Evolutionary conservation across 2,888 invertebrate genomes (phyloP), one percentile per base, ranked within the genome.

Genomic region (Metallyticus violacea): DNA sequence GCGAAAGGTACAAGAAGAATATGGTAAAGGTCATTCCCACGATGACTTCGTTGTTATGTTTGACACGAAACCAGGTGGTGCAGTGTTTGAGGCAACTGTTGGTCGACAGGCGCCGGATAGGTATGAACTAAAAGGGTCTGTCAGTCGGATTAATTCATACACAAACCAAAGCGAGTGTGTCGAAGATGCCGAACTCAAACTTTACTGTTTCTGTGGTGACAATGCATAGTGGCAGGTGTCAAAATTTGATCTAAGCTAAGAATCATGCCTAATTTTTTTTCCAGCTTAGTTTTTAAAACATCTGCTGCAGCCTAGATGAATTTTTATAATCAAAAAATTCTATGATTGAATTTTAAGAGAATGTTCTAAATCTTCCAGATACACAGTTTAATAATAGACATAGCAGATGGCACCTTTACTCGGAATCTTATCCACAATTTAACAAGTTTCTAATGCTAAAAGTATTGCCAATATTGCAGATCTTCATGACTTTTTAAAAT

Each of bases 161-260:
- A 96, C 96, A n/a, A 93, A 94, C 85, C 97, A 97, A 91, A 96
- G 96, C 91, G 93, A 93, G 89, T 97, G 97, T 90, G 93, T 97
- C 81, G 94, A 95, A 88, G 95, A 97, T 90, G 95, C 95, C 90
- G 94, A 94, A 89, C 93, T 97, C 88, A 96, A 96, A 91, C 93
- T 97, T 87, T 97, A 96, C 90, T 97, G 97, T 92, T 97, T 94
- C 91, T 97, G 97, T 79, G 77, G 26, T 62, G 40, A 62, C 15
- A 62, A 4, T 22, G 22, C 40, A 22, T 62, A 62, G 22, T 62
- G 40, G 9, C 22, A 3, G 15, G 15, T 2, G 15, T 62, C 15
- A 1, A 62, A 62, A 22, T 62, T 15, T 62, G 3, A 9, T 62
- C 40, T 62, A 40, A 4, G 40, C 15, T 15, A 22, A 62, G 6